phyloP scores from a whole-genome alignment of 2,888 invertebrate species.

The Acleris laterana region DNA sequence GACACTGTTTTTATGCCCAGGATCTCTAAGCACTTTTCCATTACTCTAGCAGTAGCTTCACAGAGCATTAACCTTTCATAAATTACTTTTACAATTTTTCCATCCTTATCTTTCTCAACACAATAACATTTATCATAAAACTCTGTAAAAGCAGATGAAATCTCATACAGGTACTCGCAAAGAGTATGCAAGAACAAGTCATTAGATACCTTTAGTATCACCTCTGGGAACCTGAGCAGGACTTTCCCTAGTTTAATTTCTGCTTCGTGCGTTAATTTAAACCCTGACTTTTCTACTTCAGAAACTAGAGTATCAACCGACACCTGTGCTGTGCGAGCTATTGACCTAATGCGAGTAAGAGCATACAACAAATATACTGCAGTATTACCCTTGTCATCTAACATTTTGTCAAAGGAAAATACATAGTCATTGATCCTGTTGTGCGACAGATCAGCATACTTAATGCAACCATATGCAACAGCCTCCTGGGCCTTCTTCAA shows the following conservation, averaged over 20 bases:
- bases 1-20: conserved; percentile 96
- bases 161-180: conserved; percentile 98
- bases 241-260: conserved; percentile 97
- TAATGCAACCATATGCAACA: conserved; percentile 98
- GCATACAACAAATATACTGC: conserved; percentile 98
- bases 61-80: conserved; percentile 94
- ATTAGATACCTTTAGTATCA: conserved; percentile 91
- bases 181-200: conserved; percentile 93
- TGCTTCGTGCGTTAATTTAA: conserved; percentile 93
- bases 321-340: conserved; percentile 91
- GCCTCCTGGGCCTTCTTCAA: conserved; percentile 93
- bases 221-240: conserved; percentile 93
- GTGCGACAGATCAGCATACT: conserved; percentile 98
- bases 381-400: conserved; percentile 99
- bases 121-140: conserved; percentile 99
- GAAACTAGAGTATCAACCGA: conserved; percentile 85
- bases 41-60: conserved; percentile 94
- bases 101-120: conserved; percentile 94
- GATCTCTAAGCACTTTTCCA: conserved; percentile 94
- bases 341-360: conserved; percentile 96
- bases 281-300: conserved; percentile 83
- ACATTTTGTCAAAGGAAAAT: conserved; percentile 99
- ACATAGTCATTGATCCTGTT: conserved; percentile 97
- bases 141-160: conserved; percentile 96
- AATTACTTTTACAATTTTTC: conserved; percentile 92